phyloP scores from a whole-genome alignment of 2,113 vertebrate genomes.

The Vidua chalybeata region DNA sequence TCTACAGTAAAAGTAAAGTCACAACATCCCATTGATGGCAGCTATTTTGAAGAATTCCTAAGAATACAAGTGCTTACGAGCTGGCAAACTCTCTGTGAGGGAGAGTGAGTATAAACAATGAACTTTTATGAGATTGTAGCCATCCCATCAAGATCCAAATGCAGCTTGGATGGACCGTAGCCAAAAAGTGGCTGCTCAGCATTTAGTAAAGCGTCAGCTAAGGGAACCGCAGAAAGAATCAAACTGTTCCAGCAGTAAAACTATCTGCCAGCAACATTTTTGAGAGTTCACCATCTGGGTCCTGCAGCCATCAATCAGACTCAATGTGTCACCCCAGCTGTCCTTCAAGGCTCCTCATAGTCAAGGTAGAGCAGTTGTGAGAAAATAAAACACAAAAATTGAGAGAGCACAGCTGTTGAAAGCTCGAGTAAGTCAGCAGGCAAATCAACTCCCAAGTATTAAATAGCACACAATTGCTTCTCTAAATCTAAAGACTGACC shows the following conservation, averaged over 20 bases:
- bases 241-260: slow-evolving; percentile 25
- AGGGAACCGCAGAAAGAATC: not conserved
- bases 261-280: slow-evolving; percentile 41
- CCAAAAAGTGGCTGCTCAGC: slow-evolving; percentile 49
- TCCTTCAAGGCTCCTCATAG: slow-evolving; percentile 4
- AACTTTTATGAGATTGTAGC: slow-evolving; percentile 36
- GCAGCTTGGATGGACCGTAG: slow-evolving; percentile 38
- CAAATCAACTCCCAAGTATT: not conserved
- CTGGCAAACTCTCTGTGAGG: not conserved
- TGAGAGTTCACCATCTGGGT: slow-evolving; percentile 57
- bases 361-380: not conserved
- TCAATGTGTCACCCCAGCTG: slow-evolving; percentile 36
- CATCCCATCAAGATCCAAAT: slow-evolving; percentile 7
- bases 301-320: slow-evolving; percentile 23
- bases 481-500: not conserved
- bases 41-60: slow-evolving; percentile 29
- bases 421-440: not conserved
- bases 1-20: slow-evolving; percentile 19
- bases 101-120: slow-evolving; percentile 31
- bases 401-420: not conserved
- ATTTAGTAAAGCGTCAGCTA: slow-evolving; percentile 37
- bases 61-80: not conserved
- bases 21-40: slow-evolving; percentile 43
- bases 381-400: slow-evolving; percentile 26
- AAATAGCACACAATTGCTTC: not conserved